Conservation (phyloP, 2,113 vertebrate genomes). For the Podocnemis expansa region DNA sequence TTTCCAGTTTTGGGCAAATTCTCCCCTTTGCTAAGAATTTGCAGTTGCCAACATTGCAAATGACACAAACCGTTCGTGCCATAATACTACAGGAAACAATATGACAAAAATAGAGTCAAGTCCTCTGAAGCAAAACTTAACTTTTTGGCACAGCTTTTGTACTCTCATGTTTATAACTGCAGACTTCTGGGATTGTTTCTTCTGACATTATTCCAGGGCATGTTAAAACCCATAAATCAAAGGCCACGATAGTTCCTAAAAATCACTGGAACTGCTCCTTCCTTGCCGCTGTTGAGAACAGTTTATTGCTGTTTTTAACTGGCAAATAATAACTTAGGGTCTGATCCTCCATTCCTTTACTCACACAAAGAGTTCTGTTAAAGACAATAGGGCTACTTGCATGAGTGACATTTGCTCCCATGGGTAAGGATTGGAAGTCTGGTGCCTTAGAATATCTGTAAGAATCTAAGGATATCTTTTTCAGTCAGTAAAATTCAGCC, state of each 20-base stretch:
- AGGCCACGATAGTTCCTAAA: background rate
- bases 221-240: constrained; percentile 3
- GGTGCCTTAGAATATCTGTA: background rate
- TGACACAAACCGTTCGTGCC: background rate
- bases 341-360: background rate
- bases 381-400: background rate
- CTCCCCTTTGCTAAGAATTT: background rate
- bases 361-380: accelerated
- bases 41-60: background rate
- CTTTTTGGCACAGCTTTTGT: background rate
- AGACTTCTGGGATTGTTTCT: background rate
- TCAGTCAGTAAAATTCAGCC: background rate
- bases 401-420: background rate
- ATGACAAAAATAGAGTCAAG: background rate
- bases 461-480: background rate
- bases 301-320: background rate
- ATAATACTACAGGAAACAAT: background rate
- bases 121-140: background rate
- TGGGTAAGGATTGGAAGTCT: background rate
- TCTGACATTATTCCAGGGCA: background rate
- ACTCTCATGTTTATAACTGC: background rate
- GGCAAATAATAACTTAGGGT: background rate
- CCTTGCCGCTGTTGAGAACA: background rate
- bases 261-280: background rate
- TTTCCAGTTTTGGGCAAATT: background rate